Base-by-base conservation (phyloP, 2,797 vertebrate genomes). In the Lepidocolaptes lacrymiger region DNA sequence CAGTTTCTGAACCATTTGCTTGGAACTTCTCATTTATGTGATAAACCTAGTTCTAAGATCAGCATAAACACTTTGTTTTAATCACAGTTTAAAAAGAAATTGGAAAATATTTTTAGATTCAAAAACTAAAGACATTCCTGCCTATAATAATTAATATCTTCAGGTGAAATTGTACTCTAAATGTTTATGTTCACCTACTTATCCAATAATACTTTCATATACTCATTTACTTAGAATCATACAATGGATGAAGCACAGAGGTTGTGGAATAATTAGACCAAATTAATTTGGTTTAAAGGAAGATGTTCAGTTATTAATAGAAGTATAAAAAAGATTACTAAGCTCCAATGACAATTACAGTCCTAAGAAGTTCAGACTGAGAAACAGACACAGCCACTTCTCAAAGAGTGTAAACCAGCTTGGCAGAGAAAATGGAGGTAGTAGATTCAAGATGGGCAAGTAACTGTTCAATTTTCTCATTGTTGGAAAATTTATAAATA, bases 81-180 rank as follows among this genome's bases (percentile, higher is more conserved):
- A 89, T 36, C 12, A 43, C 2, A 32, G 2, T 37, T 83, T 16
- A 30, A 82, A 89, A 84, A 54, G 0, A 49, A 67, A 28, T 12
- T 17, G 2, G 12, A 56, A 79, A 46, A 24, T 16, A 2, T 30
- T 21, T 30, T 68, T n/a, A 69, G 41, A 79, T 73, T 72, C 8
- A 30, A 52, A 75, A 78, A 4, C 2, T 10, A 11, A 66, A 68
- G 8, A 41, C 26, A 55, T 39, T 85, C 11, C 7, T 55, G 3
- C 1, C 13, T 3, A 0, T 5, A 49, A 27, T 30, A 79, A 3
- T 9, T 73, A 58, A 43, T 41, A 49, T 12, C 2, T 85, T 51
- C 26, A 34, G 2, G 7, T 71, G 21, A 77, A 71, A 71, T 44
- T 74, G 5, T 43, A 7, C 5, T 55, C 6, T 39, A 69, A 69